Percentiles rank a stretch among this genome's conserved stretches.
Conservation (phyloP, 2,113 vertebrate genomes). For the Irena cyanogastra region DNA sequence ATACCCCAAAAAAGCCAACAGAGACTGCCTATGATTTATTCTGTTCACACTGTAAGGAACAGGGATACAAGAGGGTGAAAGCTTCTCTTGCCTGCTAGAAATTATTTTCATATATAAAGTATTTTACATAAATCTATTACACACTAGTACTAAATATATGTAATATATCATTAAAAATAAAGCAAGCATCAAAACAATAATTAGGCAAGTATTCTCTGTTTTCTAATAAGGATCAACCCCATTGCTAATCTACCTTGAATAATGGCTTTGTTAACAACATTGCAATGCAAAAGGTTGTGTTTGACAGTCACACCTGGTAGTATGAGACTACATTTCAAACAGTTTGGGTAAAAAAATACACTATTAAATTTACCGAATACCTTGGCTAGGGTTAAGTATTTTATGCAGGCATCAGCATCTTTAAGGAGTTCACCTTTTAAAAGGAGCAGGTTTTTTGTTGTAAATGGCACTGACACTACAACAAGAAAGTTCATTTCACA, state of each 20-base stretch:
- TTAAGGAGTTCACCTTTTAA: slow-evolving; percentile 77
- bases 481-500: slow-evolving; percentile 88
- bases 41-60: background rate
- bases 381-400: slow-evolving; percentile 69
- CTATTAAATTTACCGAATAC: slow-evolving; percentile 12
- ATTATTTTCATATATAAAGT: background rate
- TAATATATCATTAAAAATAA: background rate
- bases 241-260: slow-evolving; percentile 26
- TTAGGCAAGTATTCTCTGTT: background rate
- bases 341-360: background rate
- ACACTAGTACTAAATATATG: background rate
- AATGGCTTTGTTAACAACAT: slow-evolving; percentile 26
- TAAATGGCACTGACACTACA: slow-evolving; percentile 84
- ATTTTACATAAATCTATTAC: background rate
- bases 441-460: slow-evolving; percentile 78
- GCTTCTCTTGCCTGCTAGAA: background rate
- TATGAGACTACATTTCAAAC: slow-evolving; percentile 4
- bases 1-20: background rate
- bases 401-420: slow-evolving; percentile 75
- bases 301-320: background rate
- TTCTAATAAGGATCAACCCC: slow-evolving; percentile 24
- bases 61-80: background rate
- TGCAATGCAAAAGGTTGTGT: background rate
- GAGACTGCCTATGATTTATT: background rate
- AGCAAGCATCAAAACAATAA: background rate